These are phyloP conservation scores for Lithosia quadra DNA, from an alignment of 2,888 invertebrate genomes.

Conservation along the genomic window DNA sequence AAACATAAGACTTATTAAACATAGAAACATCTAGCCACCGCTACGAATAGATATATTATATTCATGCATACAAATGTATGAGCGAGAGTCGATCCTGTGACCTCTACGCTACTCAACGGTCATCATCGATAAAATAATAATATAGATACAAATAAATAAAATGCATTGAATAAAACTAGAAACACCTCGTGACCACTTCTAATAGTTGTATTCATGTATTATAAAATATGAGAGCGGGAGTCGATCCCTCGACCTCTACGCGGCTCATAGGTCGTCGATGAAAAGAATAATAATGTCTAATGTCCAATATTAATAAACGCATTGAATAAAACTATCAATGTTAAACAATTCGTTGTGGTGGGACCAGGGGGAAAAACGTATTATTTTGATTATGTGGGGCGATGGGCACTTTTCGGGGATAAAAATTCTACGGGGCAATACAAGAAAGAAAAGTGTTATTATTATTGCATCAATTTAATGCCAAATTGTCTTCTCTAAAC, in stretches of 20 bases:
- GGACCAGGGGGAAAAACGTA: too few species aligned
- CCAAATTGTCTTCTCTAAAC: too few species aligned
- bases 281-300: background rate
- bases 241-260: background rate
- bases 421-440: too few species aligned
- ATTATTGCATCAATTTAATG: too few species aligned
- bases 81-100: background rate
- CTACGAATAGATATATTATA: background rate
- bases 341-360: background rate
- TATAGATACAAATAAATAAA: background rate
- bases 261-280: background rate
- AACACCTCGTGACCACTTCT: background rate
- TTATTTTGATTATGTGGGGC: too few species aligned
- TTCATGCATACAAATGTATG: background rate
- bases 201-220: background rate
- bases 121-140: background rate
- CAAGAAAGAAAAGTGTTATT: too few species aligned
- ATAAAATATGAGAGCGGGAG: background rate
- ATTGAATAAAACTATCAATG: background rate
- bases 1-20: too few species aligned
- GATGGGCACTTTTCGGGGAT: too few species aligned
- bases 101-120: background rate
- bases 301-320: background rate
- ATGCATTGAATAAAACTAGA: background rate
- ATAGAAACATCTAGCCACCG: background rate